Base-by-base conservation (phyloP, 2,888 invertebrate genomes). In the Spilosoma lubricipeda region DNA sequence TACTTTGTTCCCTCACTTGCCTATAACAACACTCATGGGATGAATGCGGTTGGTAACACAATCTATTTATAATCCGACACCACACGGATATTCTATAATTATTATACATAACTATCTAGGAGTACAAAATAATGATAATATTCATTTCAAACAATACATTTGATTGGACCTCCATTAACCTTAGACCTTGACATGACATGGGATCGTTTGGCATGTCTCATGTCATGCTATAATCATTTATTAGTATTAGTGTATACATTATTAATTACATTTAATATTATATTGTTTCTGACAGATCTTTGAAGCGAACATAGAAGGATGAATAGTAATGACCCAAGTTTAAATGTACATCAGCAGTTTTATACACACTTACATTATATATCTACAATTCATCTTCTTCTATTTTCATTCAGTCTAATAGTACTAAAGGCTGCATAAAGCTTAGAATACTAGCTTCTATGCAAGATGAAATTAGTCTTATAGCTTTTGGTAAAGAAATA, bases 251-350 rank as follows among this genome's bases (percentile, higher is more conserved):
- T 71, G 52, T 42, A 48, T 8, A 33, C n/a, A 48, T 23, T 23
- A 33, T 48, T 67, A 33, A 30, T 71, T 66, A 18, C 4, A 27
- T 45, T 59, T 39, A 23, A 36, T 65, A 65, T 65, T 36, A 36
- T 66, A 23, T 66, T 66, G 69, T 48, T 4, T 48, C 20, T 67
- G 67, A 48, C 48, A 67, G 45, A 67, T 48, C 48, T 67, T 67
- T 48, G 48, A 67, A 13, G 48, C 11, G 23, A 48, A 33, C 67
- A 33, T 11, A 45, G 45, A 67, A 23, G 33, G 30, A 20, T 33
- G 48, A 48, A 13, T 20, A 67, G 5, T 67, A 33, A 67, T 48
- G 45, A 67, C 48, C 48, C 63, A 30, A 63, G 23, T 18, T 45
- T 48, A 23, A 48, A 67, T 13, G 13, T 30, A 30, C 20, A 48